Conservation (phyloP, 1,140 invertebrate species). For the Pygmarrhopalites habei region DNA sequence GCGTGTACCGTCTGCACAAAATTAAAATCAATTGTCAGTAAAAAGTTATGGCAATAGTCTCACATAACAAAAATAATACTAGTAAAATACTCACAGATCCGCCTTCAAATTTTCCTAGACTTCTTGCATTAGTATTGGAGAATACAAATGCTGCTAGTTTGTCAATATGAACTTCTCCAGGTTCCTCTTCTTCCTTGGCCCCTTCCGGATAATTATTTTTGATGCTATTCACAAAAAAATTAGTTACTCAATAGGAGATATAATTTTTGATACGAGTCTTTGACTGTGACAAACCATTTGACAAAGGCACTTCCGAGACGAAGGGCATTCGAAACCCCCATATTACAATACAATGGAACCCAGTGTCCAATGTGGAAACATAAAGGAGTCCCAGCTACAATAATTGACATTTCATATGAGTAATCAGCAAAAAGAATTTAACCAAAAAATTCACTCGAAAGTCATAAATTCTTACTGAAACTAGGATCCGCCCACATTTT, state of each 20-base stretch:
- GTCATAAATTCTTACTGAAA: constrained; percentile 1
- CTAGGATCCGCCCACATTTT: constrained; percentile 4
- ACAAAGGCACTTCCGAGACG: not conserved
- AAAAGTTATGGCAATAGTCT: not conserved
- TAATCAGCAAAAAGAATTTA: not conserved
- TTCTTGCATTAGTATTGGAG: not conserved
- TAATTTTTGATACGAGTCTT: not conserved
- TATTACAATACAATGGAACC: constrained; percentile 5
- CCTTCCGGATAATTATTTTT: not conserved
- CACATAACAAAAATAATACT: not conserved
- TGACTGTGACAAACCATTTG: not conserved
- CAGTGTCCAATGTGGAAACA: constrained; percentile 3
- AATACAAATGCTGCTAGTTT: not conserved
- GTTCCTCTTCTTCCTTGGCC: not conserved
- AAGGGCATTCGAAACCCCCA: not conserved
- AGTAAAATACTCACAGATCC: not conserved
- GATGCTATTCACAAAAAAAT: not conserved
- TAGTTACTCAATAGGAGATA: not conserved
- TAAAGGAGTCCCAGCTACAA: constrained; percentile 5
- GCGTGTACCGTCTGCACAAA: not conserved
- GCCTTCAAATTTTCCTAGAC: not conserved
- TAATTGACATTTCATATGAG: not conserved
- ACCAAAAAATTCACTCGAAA: not conserved
- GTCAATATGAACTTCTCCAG: not conserved
- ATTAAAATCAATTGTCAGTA: not conserved